Conservation (phyloP, 2,797 vertebrate species). For the Enteromius mattozi region DNA sequence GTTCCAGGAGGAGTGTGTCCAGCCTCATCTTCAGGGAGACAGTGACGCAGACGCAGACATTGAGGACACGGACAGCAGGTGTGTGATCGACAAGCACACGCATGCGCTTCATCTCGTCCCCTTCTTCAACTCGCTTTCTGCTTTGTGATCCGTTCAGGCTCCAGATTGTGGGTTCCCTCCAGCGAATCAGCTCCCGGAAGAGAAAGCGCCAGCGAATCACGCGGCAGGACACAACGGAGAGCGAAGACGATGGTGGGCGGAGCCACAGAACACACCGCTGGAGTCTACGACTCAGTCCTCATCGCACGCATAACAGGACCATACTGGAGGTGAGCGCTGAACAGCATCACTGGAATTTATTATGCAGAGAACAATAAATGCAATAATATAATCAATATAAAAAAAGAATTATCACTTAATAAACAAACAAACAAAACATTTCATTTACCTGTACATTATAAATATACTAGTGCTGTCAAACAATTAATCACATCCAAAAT, state of each 20-base stretch:
- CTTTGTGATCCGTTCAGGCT: constrained; percentile 66
- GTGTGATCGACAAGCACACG: constrained; percentile 27
- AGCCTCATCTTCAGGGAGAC: constrained; percentile 81
- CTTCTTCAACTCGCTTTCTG: neutral
- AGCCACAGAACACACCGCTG: constrained; percentile 77
- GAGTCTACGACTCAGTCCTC: constrained; percentile 80
- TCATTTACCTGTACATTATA: too few relatives aligned
- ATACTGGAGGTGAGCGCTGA: constrained; percentile 74
- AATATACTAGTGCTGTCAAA: too few relatives aligned
- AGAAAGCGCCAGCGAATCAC: constrained; percentile 76
- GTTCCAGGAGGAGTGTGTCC: constrained; percentile 76
- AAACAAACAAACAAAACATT: too few relatives aligned
- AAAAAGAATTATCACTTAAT: too few relatives aligned
- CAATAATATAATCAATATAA: too few relatives aligned
- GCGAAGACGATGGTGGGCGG: constrained; percentile 80
- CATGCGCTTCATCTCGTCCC: neutral
- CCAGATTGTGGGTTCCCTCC: constrained; percentile 75
- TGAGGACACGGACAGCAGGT: constrained; percentile 83
- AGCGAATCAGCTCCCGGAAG: constrained; percentile 81
- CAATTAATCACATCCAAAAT: too few relatives aligned
- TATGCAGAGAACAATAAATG: too few relatives aligned
- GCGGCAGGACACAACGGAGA: constrained; percentile 82
- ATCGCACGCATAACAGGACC: constrained; percentile 74
- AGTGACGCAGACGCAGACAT: constrained; percentile 83
- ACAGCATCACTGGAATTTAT: fast-evolving